Conservation (phyloP, 92 coral and sea anemone species). For the Phymanthus crucifer region DNA sequence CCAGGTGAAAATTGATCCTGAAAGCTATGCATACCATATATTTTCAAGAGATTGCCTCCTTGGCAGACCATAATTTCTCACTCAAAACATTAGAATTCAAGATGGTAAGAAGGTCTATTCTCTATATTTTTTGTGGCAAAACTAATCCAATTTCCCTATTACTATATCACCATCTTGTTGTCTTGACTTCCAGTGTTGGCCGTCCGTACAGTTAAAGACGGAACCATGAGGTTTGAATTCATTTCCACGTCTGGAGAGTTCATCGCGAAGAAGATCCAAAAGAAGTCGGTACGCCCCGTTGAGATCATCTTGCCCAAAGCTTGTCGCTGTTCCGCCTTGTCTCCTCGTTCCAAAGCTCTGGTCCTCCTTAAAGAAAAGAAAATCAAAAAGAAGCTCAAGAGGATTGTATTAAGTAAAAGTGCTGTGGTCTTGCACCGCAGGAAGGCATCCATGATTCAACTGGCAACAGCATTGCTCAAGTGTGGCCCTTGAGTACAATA, state of each 20-base stretch:
- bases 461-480: constrained; percentile 9
- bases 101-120: no score
- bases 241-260: not conserved
- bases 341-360: constrained; percentile 39
- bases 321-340: constrained; percentile 24
- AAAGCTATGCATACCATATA: no score
- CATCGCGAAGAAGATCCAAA: constrained; percentile 4
- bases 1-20: no score
- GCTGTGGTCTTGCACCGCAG: constrained; percentile 29
- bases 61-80: no score
- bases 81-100: no score
- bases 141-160: no score
- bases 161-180: not conserved
- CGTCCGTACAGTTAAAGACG: constrained; percentile 32
- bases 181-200: constrained; percentile 16
- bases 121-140: no score
- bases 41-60: no score
- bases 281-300: constrained; percentile 21
- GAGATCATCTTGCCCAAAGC: constrained; percentile 16
- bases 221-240: constrained; percentile 14
- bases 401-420: not conserved
- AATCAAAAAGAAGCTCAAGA: not conserved
- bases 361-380: constrained; percentile 3
- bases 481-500: constrained; percentile 5
- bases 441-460: not conserved